Conservation (phyloP, 2,888 invertebrate genomes). For the Drosophila pseudotakahashii region DNA sequence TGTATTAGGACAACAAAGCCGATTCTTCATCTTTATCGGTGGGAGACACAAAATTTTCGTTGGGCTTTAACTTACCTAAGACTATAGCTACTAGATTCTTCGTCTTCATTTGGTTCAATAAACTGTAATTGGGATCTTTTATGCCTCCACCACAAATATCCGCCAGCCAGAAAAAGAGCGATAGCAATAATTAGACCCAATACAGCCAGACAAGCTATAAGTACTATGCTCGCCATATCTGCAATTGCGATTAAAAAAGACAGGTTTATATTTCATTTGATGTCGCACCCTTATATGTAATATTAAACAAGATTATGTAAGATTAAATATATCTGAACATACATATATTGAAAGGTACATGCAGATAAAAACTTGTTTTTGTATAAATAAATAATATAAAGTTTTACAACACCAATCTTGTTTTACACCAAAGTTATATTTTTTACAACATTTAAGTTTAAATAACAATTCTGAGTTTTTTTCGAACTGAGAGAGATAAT, state of each 20-base stretch:
- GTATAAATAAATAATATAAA: neutral
- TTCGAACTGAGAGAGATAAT: neutral
- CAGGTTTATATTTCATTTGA: neutral
- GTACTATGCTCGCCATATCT: constrained; percentile 83
- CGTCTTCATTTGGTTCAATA: constrained; percentile 84
- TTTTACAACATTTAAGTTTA: neutral
- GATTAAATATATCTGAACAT: neutral
- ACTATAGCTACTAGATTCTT: constrained; percentile 83
- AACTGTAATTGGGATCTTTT: constrained; percentile 84
- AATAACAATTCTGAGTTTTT: neutral
- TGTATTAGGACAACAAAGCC: no score
- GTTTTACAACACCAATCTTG: neutral
- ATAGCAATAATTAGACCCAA: constrained; percentile 83
- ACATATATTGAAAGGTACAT: neutral
- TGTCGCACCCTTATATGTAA: neutral
- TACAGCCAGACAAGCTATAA: constrained; percentile 83
- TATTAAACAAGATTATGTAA: constrained; percentile 12
- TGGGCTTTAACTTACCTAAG: constrained; percentile 77
- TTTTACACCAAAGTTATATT: neutral
- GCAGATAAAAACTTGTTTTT: neutral
- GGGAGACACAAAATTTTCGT: neutral
- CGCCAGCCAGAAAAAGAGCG: constrained; percentile 83
- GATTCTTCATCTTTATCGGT: no score
- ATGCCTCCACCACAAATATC: constrained; percentile 84
- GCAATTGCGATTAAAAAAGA: constrained; percentile 17